A percentile compares a stretch with the other conserved stretches of the same genome.
Conservation (phyloP, 2,797 vertebrate genomes). For the Enteromius fasciolatus region DNA sequence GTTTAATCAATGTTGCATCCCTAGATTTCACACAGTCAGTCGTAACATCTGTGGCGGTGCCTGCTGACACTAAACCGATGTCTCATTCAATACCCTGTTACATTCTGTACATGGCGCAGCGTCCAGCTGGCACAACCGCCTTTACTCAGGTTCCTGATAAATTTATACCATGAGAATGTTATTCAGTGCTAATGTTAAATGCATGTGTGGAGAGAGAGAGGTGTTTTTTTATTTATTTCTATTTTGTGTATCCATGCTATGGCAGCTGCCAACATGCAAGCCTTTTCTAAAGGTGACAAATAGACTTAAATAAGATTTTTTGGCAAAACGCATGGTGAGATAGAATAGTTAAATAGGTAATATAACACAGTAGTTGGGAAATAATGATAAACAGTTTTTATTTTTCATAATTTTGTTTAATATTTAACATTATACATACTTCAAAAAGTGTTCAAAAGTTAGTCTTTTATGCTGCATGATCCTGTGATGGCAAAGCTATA, state of each 20-base stretch:
- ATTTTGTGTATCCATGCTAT: conserved; percentile 6
- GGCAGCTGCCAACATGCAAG: background rate
- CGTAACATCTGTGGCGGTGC: conserved; percentile 2
- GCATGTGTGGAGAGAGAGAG: background rate
- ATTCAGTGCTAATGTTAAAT: background rate
- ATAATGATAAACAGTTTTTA: background rate
- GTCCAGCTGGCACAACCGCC: conserved; percentile 46
- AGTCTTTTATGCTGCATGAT: background rate
- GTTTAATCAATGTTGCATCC: conserved; percentile 38
- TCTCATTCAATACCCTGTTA: conserved; percentile 50
- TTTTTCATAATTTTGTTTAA: background rate
- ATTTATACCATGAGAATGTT: conserved; percentile 8
- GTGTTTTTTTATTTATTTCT: background rate
- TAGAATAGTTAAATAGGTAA: background rate
- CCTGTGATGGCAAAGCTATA: background rate
- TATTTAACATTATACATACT: background rate
- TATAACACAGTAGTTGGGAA: background rate
- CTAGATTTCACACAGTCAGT: conserved; percentile 8
- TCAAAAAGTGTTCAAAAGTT: background rate
- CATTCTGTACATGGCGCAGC: conserved; percentile 49
- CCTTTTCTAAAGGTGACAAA: background rate
- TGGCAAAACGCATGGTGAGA: background rate
- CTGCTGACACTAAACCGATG: conserved; percentile 30
- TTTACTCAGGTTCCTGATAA: conserved; percentile 11
- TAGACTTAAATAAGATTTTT: background rate